phyloP scores from a whole-genome alignment of 2,113 vertebrate genomes.

The Lates calcarifer region DNA sequence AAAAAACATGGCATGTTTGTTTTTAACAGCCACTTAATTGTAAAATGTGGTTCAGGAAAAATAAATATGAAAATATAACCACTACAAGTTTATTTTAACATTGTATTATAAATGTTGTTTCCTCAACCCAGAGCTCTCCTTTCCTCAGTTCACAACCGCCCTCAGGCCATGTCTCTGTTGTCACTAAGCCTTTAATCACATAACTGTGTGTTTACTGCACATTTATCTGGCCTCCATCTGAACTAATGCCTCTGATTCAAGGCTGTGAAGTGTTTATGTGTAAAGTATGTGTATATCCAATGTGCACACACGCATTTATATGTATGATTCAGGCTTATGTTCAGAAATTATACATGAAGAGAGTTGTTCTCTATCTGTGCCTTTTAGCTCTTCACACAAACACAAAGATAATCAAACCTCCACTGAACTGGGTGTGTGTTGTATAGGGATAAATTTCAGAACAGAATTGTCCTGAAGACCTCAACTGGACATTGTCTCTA shows the following conservation, averaged over 20 bases:
- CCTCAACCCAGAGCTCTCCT: slow-evolving; percentile 14
- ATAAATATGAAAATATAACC: neutral
- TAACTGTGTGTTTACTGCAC: slow-evolving; percentile 37
- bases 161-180: slow-evolving; percentile 28
- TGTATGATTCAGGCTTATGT: neutral
- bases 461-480: slow-evolving; percentile 2
- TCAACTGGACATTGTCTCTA: neutral
- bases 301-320: neutral
- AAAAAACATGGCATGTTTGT: neutral
- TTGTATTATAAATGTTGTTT: slow-evolving; percentile 23
- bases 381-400: neutral
- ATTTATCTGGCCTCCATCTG: slow-evolving; percentile 33
- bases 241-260: slow-evolving; percentile 25
- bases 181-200: slow-evolving; percentile 51
- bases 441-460: neutral
- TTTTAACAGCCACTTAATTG: neutral
- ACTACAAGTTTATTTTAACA: neutral
- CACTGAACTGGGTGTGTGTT: slow-evolving; percentile 7
- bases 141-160: too few relatives aligned
- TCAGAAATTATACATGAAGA: neutral
- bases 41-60: neutral
- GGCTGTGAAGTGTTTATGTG: neutral
- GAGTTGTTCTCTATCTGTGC: neutral
- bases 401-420: neutral
- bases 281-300: neutral